Evolutionary conservation across 2,797 vertebrate species (phyloP), one percentile per base, ranked within the genome.

Genomic region (Hypotaenidia philippensis): DNA sequence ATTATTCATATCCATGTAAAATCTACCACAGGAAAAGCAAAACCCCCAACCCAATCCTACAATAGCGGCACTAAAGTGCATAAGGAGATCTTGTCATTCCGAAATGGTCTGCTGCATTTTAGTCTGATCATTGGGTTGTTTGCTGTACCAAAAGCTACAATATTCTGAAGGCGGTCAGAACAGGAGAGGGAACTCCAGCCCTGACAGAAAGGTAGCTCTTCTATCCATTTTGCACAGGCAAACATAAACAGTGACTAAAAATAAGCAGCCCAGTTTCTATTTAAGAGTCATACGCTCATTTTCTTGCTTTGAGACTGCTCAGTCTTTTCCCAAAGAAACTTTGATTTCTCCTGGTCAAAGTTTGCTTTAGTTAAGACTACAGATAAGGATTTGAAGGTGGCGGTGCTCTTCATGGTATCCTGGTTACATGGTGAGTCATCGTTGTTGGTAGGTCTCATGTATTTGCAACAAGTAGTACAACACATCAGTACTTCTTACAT

Each of bases 11-110:
- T 34, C 18, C 40, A 64, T 61, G 34, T 64, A 70, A 90, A 90
- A 84, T 59, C 74, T 59, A 89, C 55, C 52, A 60, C 68, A 65
- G 64, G 50, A 71, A 90, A 96, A 95, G 72, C 36, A 89, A 83
- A 76, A 29, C 32, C 20, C 15, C 8, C 36, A 82, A 32, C 31
- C 69, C 45, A 78, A 60, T 63, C 45, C 41, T 83, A 44, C 34
- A 87, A 66, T n/a, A 82, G 89, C 72, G 60, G 79, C 88, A 77
- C 79, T 82, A 41, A 83, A 84, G 36, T 69, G 47, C 32, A 49
- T 65, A 26, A 68, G 26, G 45, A 92, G 26, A 76, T 77, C 70
- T 32, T 61, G 45, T 63, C 17, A 68, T 89, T 96, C 50, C 49
- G 32, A 63, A 89, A 75, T 22, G 31, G 25, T 55, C 92, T 85